phyloP scores from a whole-genome alignment of 2,888 invertebrate species.

The Nasonovia ribisnigri region DNA sequence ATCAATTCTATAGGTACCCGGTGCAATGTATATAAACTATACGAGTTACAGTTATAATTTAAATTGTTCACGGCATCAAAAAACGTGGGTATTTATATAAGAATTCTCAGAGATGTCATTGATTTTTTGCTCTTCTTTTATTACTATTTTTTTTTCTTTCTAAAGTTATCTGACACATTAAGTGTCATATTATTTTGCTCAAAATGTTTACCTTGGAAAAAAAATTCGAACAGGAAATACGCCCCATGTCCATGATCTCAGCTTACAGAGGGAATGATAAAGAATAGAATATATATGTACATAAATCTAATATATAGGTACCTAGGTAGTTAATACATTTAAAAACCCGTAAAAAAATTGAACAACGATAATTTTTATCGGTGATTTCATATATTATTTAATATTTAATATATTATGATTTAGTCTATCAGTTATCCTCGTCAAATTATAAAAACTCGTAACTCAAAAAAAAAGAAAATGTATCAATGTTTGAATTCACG shows the following conservation, averaged over 20 bases:
- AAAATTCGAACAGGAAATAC: slow-evolving; percentile 28
- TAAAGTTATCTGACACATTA: slow-evolving; percentile 37
- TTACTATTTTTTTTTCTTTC: background rate
- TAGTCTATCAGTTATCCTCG: background rate
- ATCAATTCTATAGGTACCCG: background rate
- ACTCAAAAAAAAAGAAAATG: background rate
- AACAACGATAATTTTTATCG: background rate
- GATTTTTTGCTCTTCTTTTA: background rate
- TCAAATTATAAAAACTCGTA: background rate
- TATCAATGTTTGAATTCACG: background rate
- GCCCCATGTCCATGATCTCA: slow-evolving; percentile 29
- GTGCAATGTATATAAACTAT: background rate
- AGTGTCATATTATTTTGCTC: slow-evolving; percentile 35
- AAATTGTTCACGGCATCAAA: background rate
- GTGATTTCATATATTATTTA: background rate
- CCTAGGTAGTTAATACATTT: background rate
- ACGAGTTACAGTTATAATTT: background rate
- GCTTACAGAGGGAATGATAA: slow-evolving; percentile 23
- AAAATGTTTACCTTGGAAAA: slow-evolving; percentile 44
- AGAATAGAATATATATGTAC: background rate
- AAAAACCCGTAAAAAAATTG: background rate
- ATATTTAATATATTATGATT: background rate
- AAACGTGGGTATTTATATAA: background rate
- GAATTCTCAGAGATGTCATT: background rate
- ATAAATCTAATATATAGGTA: background rate